Base-by-base conservation (phyloP, 2,797 vertebrate genomes). In the Gobio occitaniae region DNA sequence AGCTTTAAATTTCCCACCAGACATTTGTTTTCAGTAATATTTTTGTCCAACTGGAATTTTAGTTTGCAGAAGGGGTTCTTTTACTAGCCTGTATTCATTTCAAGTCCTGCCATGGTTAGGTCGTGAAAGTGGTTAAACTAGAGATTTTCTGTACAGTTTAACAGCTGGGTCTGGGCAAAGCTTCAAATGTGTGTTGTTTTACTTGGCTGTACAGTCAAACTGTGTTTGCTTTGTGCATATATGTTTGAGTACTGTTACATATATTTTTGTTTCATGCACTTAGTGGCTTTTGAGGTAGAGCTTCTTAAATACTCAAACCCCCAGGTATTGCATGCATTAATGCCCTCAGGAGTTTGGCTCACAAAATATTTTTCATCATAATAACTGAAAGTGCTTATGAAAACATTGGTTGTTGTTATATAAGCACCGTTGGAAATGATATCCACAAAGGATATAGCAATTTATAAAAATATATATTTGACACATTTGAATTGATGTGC, bases 341-440 rank as follows among this genome's bases (percentile, higher is more conserved):
- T 80, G 17, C 48, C 54, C 15, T 56, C 41, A 17, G 54, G 36
- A 82, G 70, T 85, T 68, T 36, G 50, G 29, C 66, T 78, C 21
- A 56, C 21, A 82, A 83, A 80, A 83, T 86, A 77, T 84, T 82
- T 84, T 81, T 63, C 59, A 78, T 86, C 66, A 72, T 82, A 86
- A 86, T 78, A 78, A 32, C 84, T 25, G 41, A 38, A 59, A 15
- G 56, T 84, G 54, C 72, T 80, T 66, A 68, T 84, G 47, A 81
- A 72, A 82, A 44, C n/a, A n/a, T 63, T 50, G 63, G 32, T 54
- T 69, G 63, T 38, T 80, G 32, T 70, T 44, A 29, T 66, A 80
- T 52, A 80, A 54, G 21, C 50, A 69, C 63, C 8, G 54, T 80
- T 70, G 32, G 32, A 69, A 80, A 69, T 80, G 0, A 68, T 54